Evolutionary conservation across 2,888 invertebrate genomes (phyloP).

Genomic region (Acheta domesticus): DNA sequence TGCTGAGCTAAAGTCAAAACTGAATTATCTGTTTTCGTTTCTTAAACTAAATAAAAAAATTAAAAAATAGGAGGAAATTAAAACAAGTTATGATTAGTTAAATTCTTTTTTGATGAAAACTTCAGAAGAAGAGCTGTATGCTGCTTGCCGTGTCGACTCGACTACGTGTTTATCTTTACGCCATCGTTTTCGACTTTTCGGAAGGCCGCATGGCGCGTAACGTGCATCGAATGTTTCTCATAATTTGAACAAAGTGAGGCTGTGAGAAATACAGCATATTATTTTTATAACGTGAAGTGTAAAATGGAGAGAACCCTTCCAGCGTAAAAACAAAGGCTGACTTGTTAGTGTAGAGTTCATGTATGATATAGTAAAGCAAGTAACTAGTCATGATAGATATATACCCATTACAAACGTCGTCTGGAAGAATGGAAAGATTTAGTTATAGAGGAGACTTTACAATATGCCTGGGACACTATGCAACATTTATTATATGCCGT

Average conservation of each 20-base stretch:
- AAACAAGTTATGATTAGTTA: too few relatives aligned
- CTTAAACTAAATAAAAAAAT: too few relatives aligned
- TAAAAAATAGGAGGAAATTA: too few relatives aligned
- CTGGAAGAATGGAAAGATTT: slow-evolving; percentile 30
- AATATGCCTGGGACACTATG: slow-evolving; percentile 54
- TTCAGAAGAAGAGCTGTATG: too few relatives aligned
- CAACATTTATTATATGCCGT: slow-evolving; percentile 53
- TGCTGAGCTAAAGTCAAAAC: too few relatives aligned
- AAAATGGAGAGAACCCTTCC: background rate
- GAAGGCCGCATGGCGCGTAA: background rate
- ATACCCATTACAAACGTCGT: slow-evolving; percentile 27
- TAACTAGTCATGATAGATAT: slow-evolving; percentile 24
- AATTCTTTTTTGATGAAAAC: too few relatives aligned
- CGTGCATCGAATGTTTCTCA: slow-evolving; percentile 7
- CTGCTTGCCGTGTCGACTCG: too few relatives aligned
- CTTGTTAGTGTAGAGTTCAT: background rate
- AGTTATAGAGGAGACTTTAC: slow-evolving; percentile 34
- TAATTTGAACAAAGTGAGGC: background rate
- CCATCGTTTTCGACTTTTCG: too few relatives aligned
- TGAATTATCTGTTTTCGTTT: too few relatives aligned
- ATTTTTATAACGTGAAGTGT: background rate
- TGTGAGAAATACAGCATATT: background rate
- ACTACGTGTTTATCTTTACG: too few relatives aligned
- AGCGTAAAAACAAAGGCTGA: background rate
- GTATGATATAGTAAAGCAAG: background rate